Evolutionary conservation across 2,113 vertebrate genomes (phyloP), one percentile per base, ranked within the genome.

Genomic region (Burhinus bistriatus): DNA sequence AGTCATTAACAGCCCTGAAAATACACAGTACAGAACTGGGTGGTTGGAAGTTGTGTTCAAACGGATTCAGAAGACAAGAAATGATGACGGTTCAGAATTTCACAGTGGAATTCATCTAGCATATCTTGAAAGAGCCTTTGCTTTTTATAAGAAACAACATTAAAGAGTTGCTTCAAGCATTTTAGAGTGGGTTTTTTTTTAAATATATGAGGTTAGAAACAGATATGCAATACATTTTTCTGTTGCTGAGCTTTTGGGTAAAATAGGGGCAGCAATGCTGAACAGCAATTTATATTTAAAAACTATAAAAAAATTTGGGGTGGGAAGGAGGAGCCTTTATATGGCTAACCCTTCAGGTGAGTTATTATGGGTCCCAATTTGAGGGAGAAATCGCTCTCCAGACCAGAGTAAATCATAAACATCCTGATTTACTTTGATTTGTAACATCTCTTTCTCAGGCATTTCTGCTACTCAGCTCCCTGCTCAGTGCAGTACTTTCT

Each of bases 221-320:
- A 68, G 55, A 90, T 71, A 59, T 9, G 19, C 3, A 64, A 29
- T 59, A 14, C 12, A 84, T 66, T 72, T 71, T 90, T 71, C 38
- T 76, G 14, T 21, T 79, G 15, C 27, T 91, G 57, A 36, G 12
- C 23, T 61, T 40, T 81, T 76, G 11, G 17, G 47, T 76, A 69
- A 87, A 85, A 85, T 9, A 72, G 11, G 18, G 21, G 4, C 21
- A 89, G 25, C 29, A 45, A 29, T 47, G 40, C 18, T 82, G 61
- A 87, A 40, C 7, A 73, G 32, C 7, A 71, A 64, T 87, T 68
- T 81, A 26, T 83, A 34, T 81, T 86, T 91, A 77, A 84, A 9
- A 9, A 62, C 9, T 45, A 29, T 15, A 7, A 38, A 62, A 79
- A 40, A 27, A 4, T 0, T 0, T 0, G 0, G 5, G 3, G 2